These are phyloP conservation scores for Nematopogon swammerdamellus DNA, from an alignment of 2,888 invertebrate species.

Conservation along the genomic window DNA sequence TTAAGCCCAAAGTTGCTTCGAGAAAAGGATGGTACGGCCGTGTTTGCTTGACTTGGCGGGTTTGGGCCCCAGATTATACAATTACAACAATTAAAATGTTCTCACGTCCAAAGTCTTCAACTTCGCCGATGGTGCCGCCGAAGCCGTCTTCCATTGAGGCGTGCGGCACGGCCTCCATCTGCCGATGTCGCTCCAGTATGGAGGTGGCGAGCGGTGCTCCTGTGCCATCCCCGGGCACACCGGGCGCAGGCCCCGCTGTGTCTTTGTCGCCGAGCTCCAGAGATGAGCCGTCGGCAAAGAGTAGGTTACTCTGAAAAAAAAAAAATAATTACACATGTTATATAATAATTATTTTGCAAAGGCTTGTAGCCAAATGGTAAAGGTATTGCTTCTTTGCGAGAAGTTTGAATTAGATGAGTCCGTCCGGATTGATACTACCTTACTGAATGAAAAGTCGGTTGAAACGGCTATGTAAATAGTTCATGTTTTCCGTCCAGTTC, in stretches of 20 bases:
- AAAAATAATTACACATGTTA: slow-evolving; percentile 1
- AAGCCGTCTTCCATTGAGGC: slow-evolving; percentile 82
- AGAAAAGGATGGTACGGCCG: no score
- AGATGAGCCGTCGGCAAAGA: slow-evolving; percentile 71
- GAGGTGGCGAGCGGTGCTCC: neutral
- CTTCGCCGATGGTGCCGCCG: slow-evolving; percentile 76
- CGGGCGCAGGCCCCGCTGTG: slow-evolving; percentile 8
- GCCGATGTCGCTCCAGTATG: slow-evolving; percentile 20
- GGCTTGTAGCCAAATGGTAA: no score
- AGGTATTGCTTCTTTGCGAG: no score
- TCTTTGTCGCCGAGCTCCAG: slow-evolving; percentile 47
- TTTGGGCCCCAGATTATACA: no score
- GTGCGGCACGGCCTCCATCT: slow-evolving; percentile 71
- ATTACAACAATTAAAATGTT: no score
- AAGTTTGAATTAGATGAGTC: no score
- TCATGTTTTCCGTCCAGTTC: no score
- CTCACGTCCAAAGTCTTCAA: slow-evolving; percentile 80
- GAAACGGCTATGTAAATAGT: no score
- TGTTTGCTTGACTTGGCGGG: no score
- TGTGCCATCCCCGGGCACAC: neutral
- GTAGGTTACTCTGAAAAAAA: slow-evolving; percentile 60
- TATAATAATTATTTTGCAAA: slow-evolving; percentile 5
- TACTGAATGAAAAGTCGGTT: no score
- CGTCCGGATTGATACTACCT: no score
- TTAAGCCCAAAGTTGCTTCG: no score